These are phyloP conservation scores for Zootoca vivipara DNA, from an alignment of 2,113 vertebrate genomes.

Conservation along the genomic window DNA sequence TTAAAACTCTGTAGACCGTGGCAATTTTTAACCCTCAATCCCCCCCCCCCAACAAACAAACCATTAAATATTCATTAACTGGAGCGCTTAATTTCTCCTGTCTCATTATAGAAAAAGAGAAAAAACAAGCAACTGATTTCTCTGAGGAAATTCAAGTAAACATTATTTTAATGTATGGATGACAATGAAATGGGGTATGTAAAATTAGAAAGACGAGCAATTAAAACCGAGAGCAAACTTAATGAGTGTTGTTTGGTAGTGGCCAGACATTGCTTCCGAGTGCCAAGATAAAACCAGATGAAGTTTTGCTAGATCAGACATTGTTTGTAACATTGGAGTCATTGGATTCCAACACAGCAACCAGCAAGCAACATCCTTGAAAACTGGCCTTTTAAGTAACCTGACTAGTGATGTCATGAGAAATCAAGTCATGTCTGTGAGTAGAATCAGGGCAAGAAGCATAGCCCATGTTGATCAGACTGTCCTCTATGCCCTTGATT, in stretches of 20 bases:
- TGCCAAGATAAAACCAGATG: not conserved
- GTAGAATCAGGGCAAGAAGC: not conserved
- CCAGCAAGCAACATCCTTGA: not conserved
- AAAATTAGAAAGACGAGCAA: slow-evolving; percentile 23
- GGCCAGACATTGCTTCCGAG: slow-evolving; percentile 10
- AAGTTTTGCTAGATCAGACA: not conserved
- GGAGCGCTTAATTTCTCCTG: slow-evolving; percentile 22
- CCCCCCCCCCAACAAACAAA: too few relatives aligned
- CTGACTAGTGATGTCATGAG: not conserved
- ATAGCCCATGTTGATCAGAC: not conserved
- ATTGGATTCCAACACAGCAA: slow-evolving; percentile 6
- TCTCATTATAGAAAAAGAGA: not conserved
- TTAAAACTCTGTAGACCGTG: too few relatives aligned
- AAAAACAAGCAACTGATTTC: slow-evolving; percentile 19
- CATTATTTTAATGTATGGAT: slow-evolving; percentile 15
- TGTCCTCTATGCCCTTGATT: not conserved
- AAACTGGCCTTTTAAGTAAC: not conserved
- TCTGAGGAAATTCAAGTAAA: slow-evolving; percentile 37
- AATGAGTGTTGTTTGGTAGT: slow-evolving; percentile 3
- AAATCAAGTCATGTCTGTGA: not conserved
- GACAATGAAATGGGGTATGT: slow-evolving; percentile 20
- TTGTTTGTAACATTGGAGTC: not conserved
- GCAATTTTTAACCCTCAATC: too few relatives aligned
- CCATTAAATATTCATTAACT: not conserved
- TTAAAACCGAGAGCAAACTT: not conserved